Evolutionary conservation across 2,113 vertebrate genomes (phyloP).

Genomic region (Cavia aperea): DNA sequence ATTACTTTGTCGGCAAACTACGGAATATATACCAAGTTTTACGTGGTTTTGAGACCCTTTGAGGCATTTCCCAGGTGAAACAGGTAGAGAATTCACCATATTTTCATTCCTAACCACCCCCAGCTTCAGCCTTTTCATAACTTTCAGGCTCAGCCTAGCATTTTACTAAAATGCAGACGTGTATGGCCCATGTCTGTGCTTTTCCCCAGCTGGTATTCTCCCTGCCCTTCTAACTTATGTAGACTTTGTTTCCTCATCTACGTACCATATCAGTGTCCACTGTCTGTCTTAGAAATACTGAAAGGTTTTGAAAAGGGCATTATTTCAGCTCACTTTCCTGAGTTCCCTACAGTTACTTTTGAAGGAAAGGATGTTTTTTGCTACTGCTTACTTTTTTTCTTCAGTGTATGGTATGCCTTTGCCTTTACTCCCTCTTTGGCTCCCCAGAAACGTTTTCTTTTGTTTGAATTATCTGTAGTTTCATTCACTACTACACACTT

Average conservation of each 20-base stretch:
- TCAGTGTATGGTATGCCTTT: not conserved
- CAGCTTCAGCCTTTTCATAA: not conserved
- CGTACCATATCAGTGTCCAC: not conserved
- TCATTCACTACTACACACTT: not conserved
- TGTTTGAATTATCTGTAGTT: not conserved
- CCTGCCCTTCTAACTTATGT: not conserved
- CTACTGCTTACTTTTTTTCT: not conserved
- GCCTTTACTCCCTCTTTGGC: not conserved
- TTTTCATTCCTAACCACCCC: not conserved
- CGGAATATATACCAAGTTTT: not conserved
- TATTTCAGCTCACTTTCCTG: not conserved
- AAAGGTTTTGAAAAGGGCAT: not conserved
- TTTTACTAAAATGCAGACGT: not conserved
- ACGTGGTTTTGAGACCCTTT: not conserved
- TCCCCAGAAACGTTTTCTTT: not conserved
- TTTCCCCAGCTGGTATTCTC: not conserved
- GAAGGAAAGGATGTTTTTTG: not conserved
- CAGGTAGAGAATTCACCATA: not conserved
- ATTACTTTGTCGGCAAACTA: not conserved
- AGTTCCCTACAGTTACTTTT: not conserved
- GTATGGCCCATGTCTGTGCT: not conserved
- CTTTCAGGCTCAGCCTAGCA: not conserved
- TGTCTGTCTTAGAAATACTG: not conserved
- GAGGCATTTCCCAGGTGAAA: not conserved
- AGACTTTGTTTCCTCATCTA: not conserved